Evolutionary conservation across 1,140 invertebrate genomes (phyloP).

Genomic region (Xylocopa sonorina): DNA sequence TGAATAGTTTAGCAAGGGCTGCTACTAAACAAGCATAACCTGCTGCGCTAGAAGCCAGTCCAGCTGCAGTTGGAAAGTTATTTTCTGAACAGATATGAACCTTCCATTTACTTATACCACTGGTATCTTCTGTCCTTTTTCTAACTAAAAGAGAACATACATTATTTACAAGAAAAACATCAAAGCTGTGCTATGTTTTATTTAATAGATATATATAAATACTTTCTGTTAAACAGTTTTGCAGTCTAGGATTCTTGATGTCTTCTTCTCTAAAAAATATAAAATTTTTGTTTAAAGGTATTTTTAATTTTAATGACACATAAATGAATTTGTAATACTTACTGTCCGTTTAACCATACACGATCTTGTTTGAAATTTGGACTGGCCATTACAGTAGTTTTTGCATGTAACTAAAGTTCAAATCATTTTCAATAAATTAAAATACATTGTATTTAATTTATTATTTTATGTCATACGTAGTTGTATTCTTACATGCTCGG

Average conservation of each 20-base stretch:
- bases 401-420: slow-evolving; percentile 90
- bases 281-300: slow-evolving; percentile 25
- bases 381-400: slow-evolving; percentile 91
- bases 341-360: slow-evolving; percentile 95
- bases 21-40: slow-evolving; percentile 95
- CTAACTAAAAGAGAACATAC: slow-evolving; percentile 72
- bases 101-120: slow-evolving; percentile 85
- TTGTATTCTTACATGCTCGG: slow-evolving; percentile 86
- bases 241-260: slow-evolving; percentile 88
- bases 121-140: slow-evolving; percentile 76
- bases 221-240: slow-evolving; percentile 91
- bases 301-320: slow-evolving; percentile 23
- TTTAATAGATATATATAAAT: slow-evolving; percentile 76
- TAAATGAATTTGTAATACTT: slow-evolving; percentile 47
- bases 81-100: slow-evolving; percentile 96
- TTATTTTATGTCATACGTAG: slow-evolving; percentile 40
- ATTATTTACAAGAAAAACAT: slow-evolving; percentile 18
- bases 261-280: slow-evolving; percentile 85
- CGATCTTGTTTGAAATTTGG: slow-evolving; percentile 88
- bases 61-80: slow-evolving; percentile 99
- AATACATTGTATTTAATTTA: slow-evolving; percentile 29
- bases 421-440: slow-evolving; percentile 29
- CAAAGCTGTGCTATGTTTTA: not conserved
- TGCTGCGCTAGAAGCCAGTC: slow-evolving; percentile 98
- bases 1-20: slow-evolving; percentile 90